These are phyloP conservation scores for Rhynchophorus ferrugineus DNA, from an alignment of 1,140 invertebrate species.

Conservation along the genomic window DNA sequence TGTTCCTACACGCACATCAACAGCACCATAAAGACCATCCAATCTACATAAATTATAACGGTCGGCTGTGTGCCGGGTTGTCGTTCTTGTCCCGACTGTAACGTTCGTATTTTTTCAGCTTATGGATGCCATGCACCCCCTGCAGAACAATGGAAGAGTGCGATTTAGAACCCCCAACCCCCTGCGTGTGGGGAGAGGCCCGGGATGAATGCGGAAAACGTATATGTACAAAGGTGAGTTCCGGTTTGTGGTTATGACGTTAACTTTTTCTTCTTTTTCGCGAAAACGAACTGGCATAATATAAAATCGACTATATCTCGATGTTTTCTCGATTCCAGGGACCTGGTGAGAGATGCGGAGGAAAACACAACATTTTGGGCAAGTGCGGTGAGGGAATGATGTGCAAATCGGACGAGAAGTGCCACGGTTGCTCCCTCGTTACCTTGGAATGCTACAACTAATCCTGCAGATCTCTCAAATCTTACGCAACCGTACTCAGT, in stretches of 20 bases:
- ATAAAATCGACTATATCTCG: too few relatives aligned
- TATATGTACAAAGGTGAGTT: conserved; percentile 35
- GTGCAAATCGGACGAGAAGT: conserved; percentile 43
- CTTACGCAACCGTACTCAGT: conserved; percentile 19
- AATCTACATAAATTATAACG: too few relatives aligned
- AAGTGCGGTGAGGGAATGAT: conserved; percentile 47
- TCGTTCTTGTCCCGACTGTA: too few relatives aligned
- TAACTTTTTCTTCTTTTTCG: neutral
- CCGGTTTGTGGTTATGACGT: neutral
- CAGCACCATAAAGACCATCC: too few relatives aligned
- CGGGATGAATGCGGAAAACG: conserved; percentile 31
- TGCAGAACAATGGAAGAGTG: conserved; percentile 34
- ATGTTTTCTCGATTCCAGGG: conserved; percentile 41
- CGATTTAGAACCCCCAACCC: conserved; percentile 27
- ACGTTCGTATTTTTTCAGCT: too few relatives aligned
- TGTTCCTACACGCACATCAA: too few relatives aligned
- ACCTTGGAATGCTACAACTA: conserved; percentile 31
- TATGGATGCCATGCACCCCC: conserved; percentile 8
- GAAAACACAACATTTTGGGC: conserved; percentile 39
- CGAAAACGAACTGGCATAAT: neutral
- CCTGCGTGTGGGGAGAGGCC: conserved; percentile 34
- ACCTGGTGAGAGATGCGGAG: conserved; percentile 47
- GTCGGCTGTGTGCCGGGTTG: too few relatives aligned
- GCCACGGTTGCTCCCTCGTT: conserved; percentile 42
- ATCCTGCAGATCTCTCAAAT: neutral